A percentile compares a stretch with the other conserved stretches of the same genome.
Conservation (phyloP, 2,888 invertebrate species). For the Tipula unca region DNA sequence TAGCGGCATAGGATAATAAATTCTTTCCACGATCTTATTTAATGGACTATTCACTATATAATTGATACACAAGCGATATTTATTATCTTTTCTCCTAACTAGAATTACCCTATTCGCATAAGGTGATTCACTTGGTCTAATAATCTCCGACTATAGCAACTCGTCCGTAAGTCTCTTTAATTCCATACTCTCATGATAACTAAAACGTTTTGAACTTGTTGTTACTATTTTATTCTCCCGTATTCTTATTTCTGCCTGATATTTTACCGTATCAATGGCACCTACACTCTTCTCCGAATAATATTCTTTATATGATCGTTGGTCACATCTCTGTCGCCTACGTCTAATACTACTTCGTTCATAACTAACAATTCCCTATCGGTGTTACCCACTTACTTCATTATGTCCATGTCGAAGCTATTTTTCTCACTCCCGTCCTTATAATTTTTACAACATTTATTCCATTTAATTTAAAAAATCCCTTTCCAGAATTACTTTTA, state of each 20-base stretch:
- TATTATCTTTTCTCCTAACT: constrained; percentile 19
- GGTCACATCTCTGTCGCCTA: too few relatives aligned
- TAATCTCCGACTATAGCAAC: background rate
- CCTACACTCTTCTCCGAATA: background rate
- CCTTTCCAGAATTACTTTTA: background rate
- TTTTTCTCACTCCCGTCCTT: too few relatives aligned
- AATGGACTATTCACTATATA: constrained; percentile 18
- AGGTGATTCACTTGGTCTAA: background rate
- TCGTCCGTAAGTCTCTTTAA: background rate
- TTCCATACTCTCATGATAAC: background rate
- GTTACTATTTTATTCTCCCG: background rate
- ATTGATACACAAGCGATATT: constrained; percentile 21
- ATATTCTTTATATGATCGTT: too few relatives aligned
- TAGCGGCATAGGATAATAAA: constrained; percentile 22
- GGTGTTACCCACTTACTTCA: too few relatives aligned
- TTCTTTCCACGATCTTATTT: constrained; percentile 20
- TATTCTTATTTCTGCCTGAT: background rate
- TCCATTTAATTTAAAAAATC: background rate
- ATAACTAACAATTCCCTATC: too few relatives aligned
- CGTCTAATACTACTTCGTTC: too few relatives aligned
- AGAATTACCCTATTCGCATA: background rate
- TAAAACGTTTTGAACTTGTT: background rate
- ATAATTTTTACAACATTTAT: background rate
- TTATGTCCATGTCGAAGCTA: too few relatives aligned
- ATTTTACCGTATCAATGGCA: background rate